Evolutionary conservation across 2,797 vertebrate genomes (phyloP), one percentile per base, ranked within the genome.

Genomic region (Enteromius viviparus): DNA sequence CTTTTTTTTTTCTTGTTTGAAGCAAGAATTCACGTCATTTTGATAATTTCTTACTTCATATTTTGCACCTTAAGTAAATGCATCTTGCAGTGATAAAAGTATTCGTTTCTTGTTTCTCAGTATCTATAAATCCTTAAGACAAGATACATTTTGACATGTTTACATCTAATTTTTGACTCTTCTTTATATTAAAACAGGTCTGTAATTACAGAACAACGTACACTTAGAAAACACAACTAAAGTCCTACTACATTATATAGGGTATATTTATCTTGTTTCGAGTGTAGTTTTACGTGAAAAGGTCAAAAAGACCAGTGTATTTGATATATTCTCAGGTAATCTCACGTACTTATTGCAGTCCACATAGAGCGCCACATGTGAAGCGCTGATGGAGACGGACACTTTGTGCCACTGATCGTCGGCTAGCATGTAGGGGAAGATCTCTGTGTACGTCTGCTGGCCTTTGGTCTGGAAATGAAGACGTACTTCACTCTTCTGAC

Each of bases 391-490:
- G 82, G 95, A 94, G 88, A 96, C 82, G 58, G 96, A 96, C 85
- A 96, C 90, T 74, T 92, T 93, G 90, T 96, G 96, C 96, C 96
- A 96, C 90, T 93, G 95, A 81, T 93, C 93, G 85, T 96, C 96
- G 76, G 96, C 96, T 91, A 96, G 88, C 89, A 94, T 94, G 85
- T 96, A 96, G 29, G 96, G 95, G 88, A 96, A 96, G 69, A 95
- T 93, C 92, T 96, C 96, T 0, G 94, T 95, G 89, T 94, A 95
- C 49, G 95, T 93, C n/a, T 86, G 94, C 86, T 92, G 93, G 40
- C 90, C 92, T 81, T 91, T 90, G 10, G 95, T 93, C 87, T 92
- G 94, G 87, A 96, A 96, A 91, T 95, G 95, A 75, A 96, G 93
- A 72, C 96, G 92, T 85, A 96, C 91, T 91, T 96, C 96, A 90